phyloP scores from a whole-genome alignment of 1,140 invertebrate species.

The Adoxophyes honmai region DNA sequence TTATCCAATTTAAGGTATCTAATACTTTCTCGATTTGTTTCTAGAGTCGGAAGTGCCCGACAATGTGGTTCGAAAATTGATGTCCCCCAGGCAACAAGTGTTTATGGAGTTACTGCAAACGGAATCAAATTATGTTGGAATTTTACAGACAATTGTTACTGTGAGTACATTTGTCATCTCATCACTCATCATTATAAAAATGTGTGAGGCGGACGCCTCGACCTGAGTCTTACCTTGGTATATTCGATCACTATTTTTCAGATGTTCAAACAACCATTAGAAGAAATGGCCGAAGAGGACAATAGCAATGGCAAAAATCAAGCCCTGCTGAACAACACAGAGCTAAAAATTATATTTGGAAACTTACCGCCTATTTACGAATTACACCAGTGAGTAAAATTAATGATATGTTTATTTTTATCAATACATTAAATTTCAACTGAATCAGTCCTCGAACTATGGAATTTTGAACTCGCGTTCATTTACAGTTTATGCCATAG shows the following conservation, averaged over 20 bases:
- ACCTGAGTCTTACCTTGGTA: too few relatives aligned
- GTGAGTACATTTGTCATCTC: conserved; percentile 32
- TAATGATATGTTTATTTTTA: conserved; percentile 6
- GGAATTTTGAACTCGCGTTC: too few relatives aligned
- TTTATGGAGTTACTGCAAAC: conserved; percentile 97
- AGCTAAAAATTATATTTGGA: conserved; percentile 97
- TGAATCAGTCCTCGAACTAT: too few relatives aligned
- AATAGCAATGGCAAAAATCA: conserved; percentile 73
- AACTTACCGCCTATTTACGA: conserved; percentile 96
- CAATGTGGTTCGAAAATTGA: conserved; percentile 81
- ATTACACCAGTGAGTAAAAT: conserved; percentile 83
- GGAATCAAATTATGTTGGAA: conserved; percentile 97
- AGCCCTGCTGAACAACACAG: conserved; percentile 91
- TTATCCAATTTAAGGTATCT: too few relatives aligned
- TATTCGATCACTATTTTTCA: conserved; percentile 70
- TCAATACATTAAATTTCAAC: too few relatives aligned
- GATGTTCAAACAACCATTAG: conserved; percentile 96
- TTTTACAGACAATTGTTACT: conserved; percentile 90
- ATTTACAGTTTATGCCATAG: too few relatives aligned
- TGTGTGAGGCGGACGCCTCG: too few relatives aligned
- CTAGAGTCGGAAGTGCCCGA: conserved; percentile 75
- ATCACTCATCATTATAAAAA: too few relatives aligned
- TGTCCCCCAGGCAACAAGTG: conserved; percentile 90
- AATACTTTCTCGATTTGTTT: conserved; percentile 24
- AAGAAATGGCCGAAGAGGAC: conserved; percentile 86